These are phyloP conservation scores for Venusia cambrica DNA, from an alignment of 2,888 invertebrate species.

Conservation along the genomic window DNA sequence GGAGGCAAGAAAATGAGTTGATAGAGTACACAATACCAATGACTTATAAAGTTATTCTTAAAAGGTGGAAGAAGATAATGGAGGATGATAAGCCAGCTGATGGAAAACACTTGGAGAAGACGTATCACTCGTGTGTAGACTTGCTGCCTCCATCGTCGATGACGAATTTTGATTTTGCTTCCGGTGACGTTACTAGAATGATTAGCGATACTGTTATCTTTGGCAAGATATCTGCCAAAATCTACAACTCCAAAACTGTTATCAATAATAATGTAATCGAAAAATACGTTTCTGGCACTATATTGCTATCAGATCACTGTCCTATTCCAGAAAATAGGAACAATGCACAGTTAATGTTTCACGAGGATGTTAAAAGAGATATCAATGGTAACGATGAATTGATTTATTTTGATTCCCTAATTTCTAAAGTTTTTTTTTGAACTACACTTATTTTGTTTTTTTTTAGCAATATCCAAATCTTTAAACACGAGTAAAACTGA, in stretches of 20 bases:
- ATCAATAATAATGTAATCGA: constrained; percentile 5
- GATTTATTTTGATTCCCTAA: constrained; percentile 1
- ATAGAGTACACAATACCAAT: constrained; percentile 63
- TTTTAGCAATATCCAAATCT: constrained; percentile 7
- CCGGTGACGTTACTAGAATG: constrained; percentile 46
- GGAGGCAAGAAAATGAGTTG: constrained; percentile 44
- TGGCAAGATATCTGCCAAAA: constrained; percentile 30
- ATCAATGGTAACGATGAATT: constrained; percentile 7
- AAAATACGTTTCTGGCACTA: constrained; percentile 1
- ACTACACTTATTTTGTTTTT: constrained; percentile 2
- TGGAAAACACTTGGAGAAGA: constrained; percentile 34
- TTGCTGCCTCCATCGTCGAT: constrained; percentile 39
- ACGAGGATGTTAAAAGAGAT: constrained; percentile 2
- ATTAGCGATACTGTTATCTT: constrained; percentile 53
- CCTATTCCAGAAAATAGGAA: not conserved
- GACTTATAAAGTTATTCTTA: constrained; percentile 59
- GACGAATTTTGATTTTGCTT: constrained; percentile 34
- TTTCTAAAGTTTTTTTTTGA: not conserved
- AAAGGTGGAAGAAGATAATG: constrained; percentile 34
- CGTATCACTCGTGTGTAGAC: constrained; percentile 68
- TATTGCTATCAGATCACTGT: constrained; percentile 1
- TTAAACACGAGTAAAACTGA: not conserved
- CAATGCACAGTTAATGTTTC: not conserved
- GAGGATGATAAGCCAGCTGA: constrained; percentile 10
- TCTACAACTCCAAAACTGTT: constrained; percentile 12